Evolutionary conservation across 2,888 invertebrate genomes (phyloP).

Genomic region (Hemistola chrysoprasaria): DNA sequence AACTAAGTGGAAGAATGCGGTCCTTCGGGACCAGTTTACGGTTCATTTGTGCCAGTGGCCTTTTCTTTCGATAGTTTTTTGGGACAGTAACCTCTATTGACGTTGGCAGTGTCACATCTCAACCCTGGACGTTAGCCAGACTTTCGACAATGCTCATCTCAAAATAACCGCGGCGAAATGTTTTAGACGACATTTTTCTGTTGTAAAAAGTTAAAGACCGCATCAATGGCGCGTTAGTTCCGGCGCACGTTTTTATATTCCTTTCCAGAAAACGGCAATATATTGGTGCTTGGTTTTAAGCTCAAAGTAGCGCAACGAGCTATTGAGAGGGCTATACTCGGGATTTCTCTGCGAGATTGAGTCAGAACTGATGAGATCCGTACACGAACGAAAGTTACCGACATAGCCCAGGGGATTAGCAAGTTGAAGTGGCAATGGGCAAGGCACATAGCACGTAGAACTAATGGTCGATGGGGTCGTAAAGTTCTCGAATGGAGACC

Average conservation of each 20-base stretch:
- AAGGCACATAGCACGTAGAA: too few species aligned
- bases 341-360: too few species aligned
- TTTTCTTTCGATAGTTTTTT: conserved; percentile 57
- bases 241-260: conserved; percentile 24
- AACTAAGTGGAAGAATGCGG: conserved; percentile 4
- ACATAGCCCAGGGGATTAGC: too few species aligned
- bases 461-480: too few species aligned
- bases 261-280: conserved; percentile 16
- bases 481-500: too few species aligned
- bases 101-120: conserved; percentile 74
- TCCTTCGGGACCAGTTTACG: conserved; percentile 11
- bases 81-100: conserved; percentile 73
- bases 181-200: conserved; percentile 56
- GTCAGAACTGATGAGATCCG: too few species aligned
- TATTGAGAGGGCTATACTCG: too few species aligned
- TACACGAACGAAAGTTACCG: too few species aligned
- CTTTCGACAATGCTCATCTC: conserved; percentile 69
- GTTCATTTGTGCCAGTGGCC: conserved; percentile 45
- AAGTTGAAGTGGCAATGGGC: too few species aligned
- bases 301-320: too few species aligned
- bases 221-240: conserved; percentile 27
- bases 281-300: conserved; percentile 19
- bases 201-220: conserved; percentile 42
- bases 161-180: conserved; percentile 64
- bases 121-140: conserved; percentile 69